Base-by-base conservation (phyloP, 1,140 invertebrate species). In the Drosophila sp. region DNA sequence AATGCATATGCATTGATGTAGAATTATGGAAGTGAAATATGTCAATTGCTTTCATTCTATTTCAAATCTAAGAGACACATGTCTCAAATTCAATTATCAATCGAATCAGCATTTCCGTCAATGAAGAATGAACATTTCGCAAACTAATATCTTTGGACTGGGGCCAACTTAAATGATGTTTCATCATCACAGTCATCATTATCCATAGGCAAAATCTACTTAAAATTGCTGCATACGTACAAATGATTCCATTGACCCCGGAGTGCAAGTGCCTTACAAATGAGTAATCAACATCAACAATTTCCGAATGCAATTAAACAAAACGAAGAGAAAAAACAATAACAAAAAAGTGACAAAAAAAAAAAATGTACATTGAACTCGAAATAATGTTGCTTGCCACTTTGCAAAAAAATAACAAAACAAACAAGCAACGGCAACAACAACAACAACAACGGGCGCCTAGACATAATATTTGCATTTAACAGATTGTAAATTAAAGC, bases 221-320 rank as follows among this genome's bases (percentile, higher is more conserved):
- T 38, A 8, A 38, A 11, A 10, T 38, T 38, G 35, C 35, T 85
- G 74, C 75, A 87, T 71, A 64, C 75, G 75, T 80, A 80, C 40
- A 72, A 86, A 87, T 82, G 75, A 86, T 86, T 86, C 86, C 79
- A 79, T 87, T 86, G 83, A 87, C 82, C 82, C 79, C 76, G 30
- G 61, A 75, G 55, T 56, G 38, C 63, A 66, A 78, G 64, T 76
- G 69, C 58, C 60, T 76, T 64, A 56, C 27, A 72, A 70, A 70
- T 85, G 82, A 86, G 71, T 81, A 87, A 86, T 87, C 76, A 82
- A 81, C 71, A 79, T 87, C 76, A 86, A 78, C 76, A 82, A 87
- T 87, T 86, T 86, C 83, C 82, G 76, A 87, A 81, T 38, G 70
- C 78, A 81, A 86, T 86, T 79, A 73, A 86, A 65, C 71, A 75